Base-by-base conservation (phyloP, 2,113 vertebrate genomes). In the Chamaetylas fuelleborni region DNA sequence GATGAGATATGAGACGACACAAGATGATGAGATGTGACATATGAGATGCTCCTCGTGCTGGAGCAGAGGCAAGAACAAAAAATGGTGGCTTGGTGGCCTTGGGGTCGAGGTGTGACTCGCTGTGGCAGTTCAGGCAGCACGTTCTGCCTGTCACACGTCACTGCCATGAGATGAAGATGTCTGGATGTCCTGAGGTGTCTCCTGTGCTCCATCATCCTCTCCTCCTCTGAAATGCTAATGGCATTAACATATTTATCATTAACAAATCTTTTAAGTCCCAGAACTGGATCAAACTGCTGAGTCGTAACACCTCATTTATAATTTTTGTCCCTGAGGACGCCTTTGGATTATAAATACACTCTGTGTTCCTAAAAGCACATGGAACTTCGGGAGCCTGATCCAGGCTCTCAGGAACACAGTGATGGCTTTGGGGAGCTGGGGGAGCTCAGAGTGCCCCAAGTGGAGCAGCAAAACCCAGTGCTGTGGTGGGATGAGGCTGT, bases 221-320 rank as follows among this genome's bases (percentile, higher is more conserved):
- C 45, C 5, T 77, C 61, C 72, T 54, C 86, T 28, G 42, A 79
- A 94, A 90, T 42, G 83, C 64, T 86, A 73, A 88, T 77, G 80
- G 38, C 67, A 78, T 94, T 90, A 88, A 79, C 61, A 22, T 82
- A 83, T 88, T 93, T 92, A 94, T 93, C 88, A 83, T 69, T 73
- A 93, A 88, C 74, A 81, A 86, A 90, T 90, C 79, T 81, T 70
- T 84, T 43, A 53, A 54, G 42, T 77, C 73, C 62, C 82, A 86
- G 90, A 92, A 81, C 88, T 70, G 79, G 47, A 62, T 93, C 80
- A 70, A 94, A 47, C 67, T 57, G 79, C 88, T 81, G 90, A 90
- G 67, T 62, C 0, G 33, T 77, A 83, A 43, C 92, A 81, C 38
- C 88, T 86, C 80, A 13, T 86, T 90, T 74, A 42, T 66, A 50